phyloP scores from a whole-genome alignment of 2,888 invertebrate genomes.

The Eubasilissa splendida region DNA sequence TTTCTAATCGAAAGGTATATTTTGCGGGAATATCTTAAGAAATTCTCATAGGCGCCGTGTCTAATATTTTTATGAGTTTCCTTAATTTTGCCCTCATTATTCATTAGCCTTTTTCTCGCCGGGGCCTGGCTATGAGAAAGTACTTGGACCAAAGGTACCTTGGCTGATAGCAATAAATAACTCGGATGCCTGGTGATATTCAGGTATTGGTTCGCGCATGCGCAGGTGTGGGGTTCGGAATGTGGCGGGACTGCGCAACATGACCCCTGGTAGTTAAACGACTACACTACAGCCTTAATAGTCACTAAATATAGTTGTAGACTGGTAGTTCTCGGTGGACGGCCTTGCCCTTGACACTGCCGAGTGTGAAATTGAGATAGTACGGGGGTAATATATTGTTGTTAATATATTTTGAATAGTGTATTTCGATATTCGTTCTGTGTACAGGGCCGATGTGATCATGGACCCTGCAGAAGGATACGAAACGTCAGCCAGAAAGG shows the following conservation, averaged over 20 bases:
- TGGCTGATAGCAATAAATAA: conserved; percentile 38
- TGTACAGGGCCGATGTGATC: no score
- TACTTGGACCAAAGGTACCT: neutral
- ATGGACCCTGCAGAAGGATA: no score
- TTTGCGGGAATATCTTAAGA: no score
- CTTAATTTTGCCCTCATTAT: neutral
- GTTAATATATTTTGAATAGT: no score
- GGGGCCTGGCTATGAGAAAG: neutral
- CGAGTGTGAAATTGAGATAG: conserved; percentile 9
- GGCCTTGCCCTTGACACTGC: neutral
- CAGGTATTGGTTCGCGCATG: conserved; percentile 37
- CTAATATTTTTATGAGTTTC: neutral
- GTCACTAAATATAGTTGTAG: neutral
- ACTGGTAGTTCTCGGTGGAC: neutral
- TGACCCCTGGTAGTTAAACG: conserved; percentile 27
- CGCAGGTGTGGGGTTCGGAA: conserved; percentile 44
- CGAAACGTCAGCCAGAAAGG: no score
- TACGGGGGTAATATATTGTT: neutral
- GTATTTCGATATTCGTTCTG: no score
- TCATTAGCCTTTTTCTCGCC: neutral
- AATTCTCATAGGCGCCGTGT: no score
- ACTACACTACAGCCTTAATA: neutral
- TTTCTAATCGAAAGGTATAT: no score
- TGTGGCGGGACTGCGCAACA: conserved; percentile 23
- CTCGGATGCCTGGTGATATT: conserved; percentile 35